Evolutionary conservation across 2,797 vertebrate genomes (phyloP).

Genomic region (Enteromius thamalakanensis): DNA sequence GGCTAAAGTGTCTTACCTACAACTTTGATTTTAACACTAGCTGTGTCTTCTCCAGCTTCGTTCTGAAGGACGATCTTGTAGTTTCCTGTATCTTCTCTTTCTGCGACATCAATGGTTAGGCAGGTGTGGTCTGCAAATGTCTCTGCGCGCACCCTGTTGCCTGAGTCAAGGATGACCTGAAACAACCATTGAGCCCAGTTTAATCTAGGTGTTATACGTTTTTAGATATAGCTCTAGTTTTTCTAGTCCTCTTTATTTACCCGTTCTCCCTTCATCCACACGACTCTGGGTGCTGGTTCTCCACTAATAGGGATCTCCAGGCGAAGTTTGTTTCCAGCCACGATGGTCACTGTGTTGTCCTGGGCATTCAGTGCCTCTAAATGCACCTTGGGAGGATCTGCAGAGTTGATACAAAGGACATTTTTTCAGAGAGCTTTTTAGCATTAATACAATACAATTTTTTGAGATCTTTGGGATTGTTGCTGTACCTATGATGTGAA

Average conservation of each 20-base stretch:
- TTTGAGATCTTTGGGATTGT: neutral
- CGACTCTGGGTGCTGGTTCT: slow-evolving; percentile 90
- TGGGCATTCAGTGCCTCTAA: slow-evolving; percentile 89
- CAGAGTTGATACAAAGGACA: slow-evolving; percentile 8
- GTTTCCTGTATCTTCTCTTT: slow-evolving; percentile 90
- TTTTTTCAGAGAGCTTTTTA: neutral
- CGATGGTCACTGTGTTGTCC: slow-evolving; percentile 89
- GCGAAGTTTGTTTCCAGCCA: slow-evolving; percentile 95
- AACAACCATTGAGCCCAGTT: slow-evolving; percentile 9
- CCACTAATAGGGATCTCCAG: slow-evolving; percentile 93
- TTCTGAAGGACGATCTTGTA: slow-evolving; percentile 96
- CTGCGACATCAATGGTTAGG: slow-evolving; percentile 91
- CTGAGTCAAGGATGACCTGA: slow-evolving; percentile 89
- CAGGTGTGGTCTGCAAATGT: slow-evolving; percentile 89
- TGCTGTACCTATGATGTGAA: slow-evolving; percentile 89
- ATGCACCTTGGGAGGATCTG: slow-evolving; percentile 93
- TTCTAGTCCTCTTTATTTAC: slow-evolving; percentile 71
- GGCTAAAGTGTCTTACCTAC: slow-evolving; percentile 85
- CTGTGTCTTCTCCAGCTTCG: slow-evolving; percentile 93
- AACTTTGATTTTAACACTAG: slow-evolving; percentile 91
- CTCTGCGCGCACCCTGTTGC: slow-evolving; percentile 87
- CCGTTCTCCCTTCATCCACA: slow-evolving; percentile 96
- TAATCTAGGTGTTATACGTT: neutral
- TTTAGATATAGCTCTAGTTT: neutral
- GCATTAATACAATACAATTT: neutral